These are phyloP conservation scores for Andrena camellia DNA, from an alignment of 2,888 invertebrate genomes.

Conservation along the genomic window DNA sequence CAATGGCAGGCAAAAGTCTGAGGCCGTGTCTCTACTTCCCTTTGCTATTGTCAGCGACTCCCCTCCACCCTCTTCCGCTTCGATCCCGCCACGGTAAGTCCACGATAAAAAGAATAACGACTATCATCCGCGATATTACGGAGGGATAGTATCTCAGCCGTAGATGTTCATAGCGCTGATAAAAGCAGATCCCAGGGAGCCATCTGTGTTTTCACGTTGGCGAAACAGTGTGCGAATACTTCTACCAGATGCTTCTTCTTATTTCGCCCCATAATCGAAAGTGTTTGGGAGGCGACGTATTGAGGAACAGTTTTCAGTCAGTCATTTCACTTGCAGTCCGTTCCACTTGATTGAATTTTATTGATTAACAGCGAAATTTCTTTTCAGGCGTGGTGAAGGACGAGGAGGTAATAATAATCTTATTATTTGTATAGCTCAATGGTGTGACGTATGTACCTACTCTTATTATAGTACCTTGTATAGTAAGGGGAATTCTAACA, in stretches of 20 bases:
- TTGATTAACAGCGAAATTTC: background rate
- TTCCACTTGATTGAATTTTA: background rate
- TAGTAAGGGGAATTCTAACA: no score
- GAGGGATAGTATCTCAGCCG: conserved; percentile 55
- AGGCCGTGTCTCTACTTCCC: background rate
- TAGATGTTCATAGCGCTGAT: conserved; percentile 63
- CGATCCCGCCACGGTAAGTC: conserved; percentile 41
- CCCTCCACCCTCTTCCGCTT: conserved; percentile 44
- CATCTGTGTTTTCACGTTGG: conserved; percentile 40
- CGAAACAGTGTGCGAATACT: conserved; percentile 34
- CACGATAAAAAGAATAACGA: conserved; percentile 67
- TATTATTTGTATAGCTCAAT: no score
- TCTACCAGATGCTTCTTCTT: conserved; percentile 12
- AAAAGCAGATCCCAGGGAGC: conserved; percentile 49
- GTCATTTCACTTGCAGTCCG: background rate
- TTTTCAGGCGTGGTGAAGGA: no score
- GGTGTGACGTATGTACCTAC: no score
- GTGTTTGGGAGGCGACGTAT: background rate
- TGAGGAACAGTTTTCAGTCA: background rate
- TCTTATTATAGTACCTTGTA: no score
- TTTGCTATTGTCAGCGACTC: conserved; percentile 48
- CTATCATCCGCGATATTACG: conserved; percentile 65
- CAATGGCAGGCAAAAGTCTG: conserved; percentile 40
- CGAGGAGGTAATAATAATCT: no score
- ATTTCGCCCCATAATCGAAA: conserved; percentile 11